These are phyloP conservation scores for Pteronura brasiliensis DNA, from an alignment of 2,113 vertebrate species.

Conservation along the genomic window DNA sequence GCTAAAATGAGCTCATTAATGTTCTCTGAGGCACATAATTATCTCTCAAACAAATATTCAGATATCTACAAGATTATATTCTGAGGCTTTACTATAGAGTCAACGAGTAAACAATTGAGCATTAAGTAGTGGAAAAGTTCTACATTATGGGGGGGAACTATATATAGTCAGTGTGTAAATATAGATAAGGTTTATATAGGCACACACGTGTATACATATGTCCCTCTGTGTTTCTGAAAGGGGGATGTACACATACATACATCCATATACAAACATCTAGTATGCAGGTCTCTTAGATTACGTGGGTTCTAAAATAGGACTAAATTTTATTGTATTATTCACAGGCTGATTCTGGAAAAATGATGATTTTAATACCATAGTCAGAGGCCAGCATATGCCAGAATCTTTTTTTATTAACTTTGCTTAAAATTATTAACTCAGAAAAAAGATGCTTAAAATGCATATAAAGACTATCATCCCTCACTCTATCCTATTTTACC, in stretches of 20 bases:
- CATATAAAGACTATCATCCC: background rate
- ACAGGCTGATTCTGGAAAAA: conserved; percentile 10
- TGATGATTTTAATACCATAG: conserved; percentile 23
- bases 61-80: background rate
- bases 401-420: background rate
- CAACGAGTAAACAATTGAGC: background rate
- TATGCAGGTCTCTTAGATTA: conserved; percentile 8
- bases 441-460: conserved; percentile 6
- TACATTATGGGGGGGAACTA: background rate
- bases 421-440: conserved; percentile 21
- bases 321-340: conserved; percentile 13
- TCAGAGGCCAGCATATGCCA: background rate
- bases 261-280: background rate
- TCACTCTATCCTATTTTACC: background rate
- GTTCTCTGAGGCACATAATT: background rate
- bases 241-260: background rate
- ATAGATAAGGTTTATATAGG: background rate
- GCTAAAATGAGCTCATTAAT: background rate
- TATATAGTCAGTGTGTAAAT: background rate
- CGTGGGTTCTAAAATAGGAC: background rate
- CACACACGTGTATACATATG: background rate
- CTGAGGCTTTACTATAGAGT: background rate
- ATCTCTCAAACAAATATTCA: conserved; percentile 14
- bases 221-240: background rate
- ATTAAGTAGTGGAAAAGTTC: conserved; percentile 9